Evolutionary conservation across 2,113 vertebrate genomes (phyloP), one percentile per base, ranked within the genome.

Genomic region (Uropsilus gracilis): DNA sequence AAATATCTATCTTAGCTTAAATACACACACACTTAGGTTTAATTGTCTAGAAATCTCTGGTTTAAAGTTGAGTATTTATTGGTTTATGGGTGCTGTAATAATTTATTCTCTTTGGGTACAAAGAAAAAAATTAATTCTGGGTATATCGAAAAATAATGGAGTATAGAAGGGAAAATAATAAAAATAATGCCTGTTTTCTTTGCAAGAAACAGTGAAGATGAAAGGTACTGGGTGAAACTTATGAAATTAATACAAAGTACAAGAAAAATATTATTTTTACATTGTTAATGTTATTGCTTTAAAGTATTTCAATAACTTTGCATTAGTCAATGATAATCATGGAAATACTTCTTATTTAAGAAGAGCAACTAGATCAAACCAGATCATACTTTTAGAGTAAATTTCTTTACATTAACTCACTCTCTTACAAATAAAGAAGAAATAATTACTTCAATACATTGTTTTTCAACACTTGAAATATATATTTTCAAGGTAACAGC

Each of bases 311-410:
- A 92, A 37, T 77, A 64, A 76, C 30, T 34, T 3, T 30, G 18
- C 28, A 50, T 8, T 61, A 34, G 12, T 91, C 55, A 75, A 87
- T 69, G 75, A 76, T 50, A 34, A 64, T 34, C 59, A 30, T 28
- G 87, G 48, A 91, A 76, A 50, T 86, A 50, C 26, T 48, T 89
- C 69, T 80, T 6, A 94, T n/a, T n/a, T n/a, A n/a, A n/a, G 32
- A 64, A 39, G 59, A 6, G 76, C 11, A 32, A 11, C 8, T 44
- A 77, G 28, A 14, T 26, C 39, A 55, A 59, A 1, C 4, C 50
- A 76, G 77, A 50, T 18, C 4, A 24, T 28, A 50, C 1, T 12
- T 4, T 46, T 48, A 64, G 1, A 46, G 22, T 87, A 77, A 73
- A 3, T 3, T 66, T 5, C 34, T 59, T 32, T 20, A 53, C 48